These are phyloP conservation scores for Arnoldichthys spilopterus DNA, from an alignment of 2,797 vertebrate species.

Conservation along the genomic window DNA sequence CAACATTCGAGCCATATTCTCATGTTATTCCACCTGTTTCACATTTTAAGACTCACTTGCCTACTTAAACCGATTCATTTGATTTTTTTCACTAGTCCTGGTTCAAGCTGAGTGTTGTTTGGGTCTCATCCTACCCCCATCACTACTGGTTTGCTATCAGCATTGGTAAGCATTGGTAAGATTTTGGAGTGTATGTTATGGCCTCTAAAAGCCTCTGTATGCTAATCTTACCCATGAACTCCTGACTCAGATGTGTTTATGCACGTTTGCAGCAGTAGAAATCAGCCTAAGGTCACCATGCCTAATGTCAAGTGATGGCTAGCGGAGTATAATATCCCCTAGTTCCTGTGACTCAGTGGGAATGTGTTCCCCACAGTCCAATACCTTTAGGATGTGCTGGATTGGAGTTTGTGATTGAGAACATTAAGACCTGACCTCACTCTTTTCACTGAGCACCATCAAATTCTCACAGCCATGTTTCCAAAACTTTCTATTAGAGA, in stretches of 20 bases:
- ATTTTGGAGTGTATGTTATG: too few species aligned
- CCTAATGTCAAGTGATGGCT: not conserved
- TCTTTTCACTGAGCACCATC: not conserved
- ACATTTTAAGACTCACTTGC: too few species aligned
- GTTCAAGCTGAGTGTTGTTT: too few species aligned
- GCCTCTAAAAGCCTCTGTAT: too few species aligned
- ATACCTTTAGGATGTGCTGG: not conserved
- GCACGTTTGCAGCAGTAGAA: too few species aligned
- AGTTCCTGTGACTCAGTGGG: not conserved
- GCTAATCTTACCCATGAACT: too few species aligned
- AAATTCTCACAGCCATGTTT: not conserved
- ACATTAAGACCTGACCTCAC: not conserved
- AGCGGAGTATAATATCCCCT: not conserved
- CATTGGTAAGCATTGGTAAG: too few species aligned
- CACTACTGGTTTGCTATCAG: not conserved
- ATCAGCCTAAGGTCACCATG: not conserved
- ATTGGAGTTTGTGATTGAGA: not conserved
- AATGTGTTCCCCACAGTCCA: not conserved
- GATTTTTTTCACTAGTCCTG: too few species aligned
- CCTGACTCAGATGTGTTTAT: too few species aligned
- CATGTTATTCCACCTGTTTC: too few species aligned
- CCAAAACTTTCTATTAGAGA: not conserved
- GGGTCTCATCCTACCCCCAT: not conserved
- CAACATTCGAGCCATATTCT: too few species aligned
- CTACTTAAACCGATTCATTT: too few species aligned